A percentile compares a stretch with the other conserved stretches of the same genome.
These are phyloP conservation scores for Diabrotica virgifera DNA, from an alignment of 1,140 invertebrate species.

Conservation along the genomic window DNA sequence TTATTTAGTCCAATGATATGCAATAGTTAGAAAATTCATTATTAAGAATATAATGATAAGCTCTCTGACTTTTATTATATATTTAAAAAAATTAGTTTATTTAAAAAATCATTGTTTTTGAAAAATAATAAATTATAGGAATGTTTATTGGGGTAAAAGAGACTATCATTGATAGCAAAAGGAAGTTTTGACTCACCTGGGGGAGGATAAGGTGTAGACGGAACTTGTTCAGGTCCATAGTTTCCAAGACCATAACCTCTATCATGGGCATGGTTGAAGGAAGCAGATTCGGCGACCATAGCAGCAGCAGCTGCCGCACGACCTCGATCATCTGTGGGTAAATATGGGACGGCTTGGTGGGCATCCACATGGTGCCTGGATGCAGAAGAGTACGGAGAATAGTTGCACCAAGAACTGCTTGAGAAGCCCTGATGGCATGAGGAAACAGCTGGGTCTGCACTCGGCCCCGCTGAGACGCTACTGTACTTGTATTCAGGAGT, in stretches of 20 bases:
- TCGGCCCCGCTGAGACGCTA: constrained; percentile 53
- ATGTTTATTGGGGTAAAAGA: too few species aligned
- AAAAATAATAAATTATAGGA: too few species aligned
- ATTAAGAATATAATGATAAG: too few species aligned
- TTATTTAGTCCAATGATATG: too few species aligned
- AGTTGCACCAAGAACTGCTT: constrained; percentile 70
- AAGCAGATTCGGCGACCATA: constrained; percentile 62
- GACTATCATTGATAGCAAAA: too few species aligned
- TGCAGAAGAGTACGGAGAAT: constrained; percentile 63
- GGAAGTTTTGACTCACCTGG: constrained; percentile 55
- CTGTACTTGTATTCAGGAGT: constrained; percentile 63
- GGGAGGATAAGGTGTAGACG: constrained; percentile 74
- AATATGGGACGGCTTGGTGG: constrained; percentile 63
- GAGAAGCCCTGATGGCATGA: constrained; percentile 70
- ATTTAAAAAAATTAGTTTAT: too few species aligned
- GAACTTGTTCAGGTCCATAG: constrained; percentile 72
- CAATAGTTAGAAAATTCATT: too few species aligned
- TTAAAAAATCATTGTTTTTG: too few species aligned
- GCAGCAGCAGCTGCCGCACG: constrained; percentile 57
- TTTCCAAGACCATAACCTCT: constrained; percentile 71
- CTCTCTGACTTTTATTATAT: too few species aligned
- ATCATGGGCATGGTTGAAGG: constrained; percentile 57
- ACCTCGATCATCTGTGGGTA: constrained; percentile 65
- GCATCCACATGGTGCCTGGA: constrained; percentile 60
- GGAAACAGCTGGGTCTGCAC: constrained; percentile 55